Evolutionary conservation across 2,797 vertebrate species (phyloP).

Genomic region (Tauraco hartlaubi): DNA sequence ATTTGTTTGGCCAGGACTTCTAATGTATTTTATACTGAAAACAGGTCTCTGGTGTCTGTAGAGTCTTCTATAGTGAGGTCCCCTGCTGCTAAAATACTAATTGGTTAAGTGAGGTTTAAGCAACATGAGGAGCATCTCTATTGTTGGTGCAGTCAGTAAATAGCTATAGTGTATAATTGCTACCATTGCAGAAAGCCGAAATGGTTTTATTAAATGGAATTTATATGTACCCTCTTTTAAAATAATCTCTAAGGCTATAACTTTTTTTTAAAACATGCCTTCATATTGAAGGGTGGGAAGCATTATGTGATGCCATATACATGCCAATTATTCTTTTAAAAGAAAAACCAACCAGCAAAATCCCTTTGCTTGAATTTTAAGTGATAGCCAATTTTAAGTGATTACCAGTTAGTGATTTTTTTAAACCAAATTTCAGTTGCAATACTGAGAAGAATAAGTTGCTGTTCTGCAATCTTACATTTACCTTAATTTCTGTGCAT

Average conservation of each 20-base stretch:
- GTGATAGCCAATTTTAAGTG: background rate
- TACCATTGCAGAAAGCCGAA: background rate
- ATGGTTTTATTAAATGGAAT: background rate
- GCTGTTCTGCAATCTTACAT: background rate
- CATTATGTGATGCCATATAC: background rate
- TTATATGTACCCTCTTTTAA: background rate
- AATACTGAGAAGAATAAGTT: background rate
- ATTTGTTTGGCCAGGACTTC: background rate
- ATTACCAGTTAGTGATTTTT: background rate
- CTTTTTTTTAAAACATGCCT: background rate
- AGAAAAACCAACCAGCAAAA: background rate
- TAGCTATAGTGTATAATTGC: background rate
- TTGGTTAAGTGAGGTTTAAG: background rate
- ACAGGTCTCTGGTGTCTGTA: background rate
- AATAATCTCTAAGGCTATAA: background rate
- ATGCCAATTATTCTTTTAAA: background rate
- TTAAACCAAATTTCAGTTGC: background rate
- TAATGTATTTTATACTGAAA: background rate
- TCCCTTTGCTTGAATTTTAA: background rate
- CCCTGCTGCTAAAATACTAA: background rate
- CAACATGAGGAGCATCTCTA: background rate
- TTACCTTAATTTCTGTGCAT: background rate
- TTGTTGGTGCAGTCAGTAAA: background rate
- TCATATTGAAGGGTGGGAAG: background rate
- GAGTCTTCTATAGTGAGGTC: background rate